These are phyloP conservation scores for Phengaris arion DNA, from an alignment of 2,888 invertebrate genomes.

Conservation along the genomic window DNA sequence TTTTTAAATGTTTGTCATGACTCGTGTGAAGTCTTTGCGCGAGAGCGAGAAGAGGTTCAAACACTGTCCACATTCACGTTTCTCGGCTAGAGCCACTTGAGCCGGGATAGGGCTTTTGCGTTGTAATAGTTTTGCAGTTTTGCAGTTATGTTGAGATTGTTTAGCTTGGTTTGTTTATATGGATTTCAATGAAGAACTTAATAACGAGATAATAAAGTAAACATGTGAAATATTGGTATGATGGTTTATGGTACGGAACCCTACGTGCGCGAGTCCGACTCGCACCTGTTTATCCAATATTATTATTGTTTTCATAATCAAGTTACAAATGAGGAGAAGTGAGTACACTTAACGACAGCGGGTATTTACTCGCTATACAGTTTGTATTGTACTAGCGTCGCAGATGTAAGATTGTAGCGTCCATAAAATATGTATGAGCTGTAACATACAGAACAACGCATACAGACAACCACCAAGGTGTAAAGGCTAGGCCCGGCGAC, in stretches of 20 bases:
- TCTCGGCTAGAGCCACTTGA: not conserved
- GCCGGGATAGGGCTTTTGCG: not conserved
- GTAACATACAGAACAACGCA: not conserved
- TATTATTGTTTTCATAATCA: too few relatives aligned
- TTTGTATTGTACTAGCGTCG: not conserved
- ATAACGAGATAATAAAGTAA: too few relatives aligned
- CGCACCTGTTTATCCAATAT: too few relatives aligned
- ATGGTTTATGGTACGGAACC: too few relatives aligned
- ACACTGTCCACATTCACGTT: not conserved
- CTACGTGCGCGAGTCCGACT: too few relatives aligned
- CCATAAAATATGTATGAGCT: conserved; percentile 34
- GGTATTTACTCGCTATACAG: too few relatives aligned
- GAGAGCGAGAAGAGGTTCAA: too few relatives aligned
- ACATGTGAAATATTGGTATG: too few relatives aligned
- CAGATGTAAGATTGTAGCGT: not conserved
- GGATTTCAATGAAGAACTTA: not conserved
- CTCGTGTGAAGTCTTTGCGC: too few relatives aligned
- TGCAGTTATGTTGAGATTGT: not conserved
- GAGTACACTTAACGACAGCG: too few relatives aligned
- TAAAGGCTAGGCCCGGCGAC: conserved; percentile 51
- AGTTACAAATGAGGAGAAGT: too few relatives aligned
- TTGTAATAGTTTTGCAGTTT: not conserved
- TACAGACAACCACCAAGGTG: conserved; percentile 41
- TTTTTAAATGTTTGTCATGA: not conserved
- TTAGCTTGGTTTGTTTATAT: not conserved